Evolutionary conservation across 1,140 invertebrate species (phyloP).

Genomic region (Heliconius melpomene): DNA sequence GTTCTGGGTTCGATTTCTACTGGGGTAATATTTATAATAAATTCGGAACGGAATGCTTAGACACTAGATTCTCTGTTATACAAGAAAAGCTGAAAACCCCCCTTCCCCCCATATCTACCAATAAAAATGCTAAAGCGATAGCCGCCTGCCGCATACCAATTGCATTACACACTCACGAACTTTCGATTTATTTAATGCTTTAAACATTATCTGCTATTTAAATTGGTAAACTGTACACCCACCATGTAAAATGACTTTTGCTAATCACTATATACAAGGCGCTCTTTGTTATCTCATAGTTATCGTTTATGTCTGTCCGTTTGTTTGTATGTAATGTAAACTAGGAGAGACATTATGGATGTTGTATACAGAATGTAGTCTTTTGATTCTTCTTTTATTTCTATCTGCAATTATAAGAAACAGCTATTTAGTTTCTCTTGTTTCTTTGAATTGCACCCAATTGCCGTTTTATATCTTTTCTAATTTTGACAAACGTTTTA

Average conservation of each 20-base stretch:
- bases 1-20: too few relatives aligned
- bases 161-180: constrained; percentile 4
- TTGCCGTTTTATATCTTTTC: too few relatives aligned
- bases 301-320: constrained; percentile 9
- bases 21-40: too few relatives aligned
- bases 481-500: too few relatives aligned
- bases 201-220: not conserved
- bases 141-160: constrained; percentile 2
- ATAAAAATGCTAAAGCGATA: not conserved
- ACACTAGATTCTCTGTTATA: too few relatives aligned
- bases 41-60: too few relatives aligned
- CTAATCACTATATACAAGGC: constrained; percentile 8
- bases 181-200: constrained; percentile 7
- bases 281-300: constrained; percentile 8
- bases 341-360: constrained; percentile 3
- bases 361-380: constrained; percentile 7
- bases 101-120: not conserved
- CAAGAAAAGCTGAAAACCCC: too few relatives aligned
- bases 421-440: too few relatives aligned
- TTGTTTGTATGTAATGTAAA: constrained; percentile 18
- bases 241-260: not conserved
- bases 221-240: not conserved
- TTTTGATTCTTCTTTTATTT: not conserved
- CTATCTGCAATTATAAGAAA: not conserved
- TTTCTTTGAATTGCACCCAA: too few relatives aligned